Base-by-base conservation (phyloP, 2,113 vertebrate species). In the Ptilonorhynchus violaceus region DNA sequence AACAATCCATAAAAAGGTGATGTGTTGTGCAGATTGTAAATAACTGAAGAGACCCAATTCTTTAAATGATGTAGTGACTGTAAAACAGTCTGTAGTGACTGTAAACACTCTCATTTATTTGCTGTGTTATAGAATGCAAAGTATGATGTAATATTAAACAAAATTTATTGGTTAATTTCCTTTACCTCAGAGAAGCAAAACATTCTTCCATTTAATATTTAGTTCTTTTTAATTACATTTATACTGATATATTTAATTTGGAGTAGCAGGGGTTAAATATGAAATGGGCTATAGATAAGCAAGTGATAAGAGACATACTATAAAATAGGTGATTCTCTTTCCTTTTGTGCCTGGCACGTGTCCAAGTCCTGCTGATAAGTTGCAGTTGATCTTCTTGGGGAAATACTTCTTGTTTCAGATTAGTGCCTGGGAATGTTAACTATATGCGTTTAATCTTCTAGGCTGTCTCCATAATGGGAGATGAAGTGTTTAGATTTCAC, bases 401-500 rank as follows among this genome's bases (percentile, higher is more conserved):
- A 62, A 80, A 13, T 85, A 30, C 23, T 82, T 88, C 21, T 78
- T 74, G 4, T 68, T 82, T 59, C 30, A 46, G 13, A 13, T 75
- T 49, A n/a, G 24, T 80, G 15, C 9, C 15, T 52, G 50, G 10
- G 15, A 39, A 11, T 67, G 8, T 47, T 94, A 85, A 90, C n/a
- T 44, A 5, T 63, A 44, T 77, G 41, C 7, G 11, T 55, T 42
- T 95, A 18, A 80, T 77, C 35, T 96, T 96, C 55, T 56, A 99
- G 99, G 98, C 98, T 25, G 98, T 99, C 94, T 99, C 99, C 87
- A 99, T 99, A 27, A 96, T 99, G 97, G 99, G 98, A 76, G 98
- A 99, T 56, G 99, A 99, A 98, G 99, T 99, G 53, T 99, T 99
- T 88, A 98, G 98, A 72, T 99, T 99, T 91, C 94, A 96, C 60